Conservation (phyloP, 2,888 invertebrate genomes). For the Schizaphis graminum region DNA sequence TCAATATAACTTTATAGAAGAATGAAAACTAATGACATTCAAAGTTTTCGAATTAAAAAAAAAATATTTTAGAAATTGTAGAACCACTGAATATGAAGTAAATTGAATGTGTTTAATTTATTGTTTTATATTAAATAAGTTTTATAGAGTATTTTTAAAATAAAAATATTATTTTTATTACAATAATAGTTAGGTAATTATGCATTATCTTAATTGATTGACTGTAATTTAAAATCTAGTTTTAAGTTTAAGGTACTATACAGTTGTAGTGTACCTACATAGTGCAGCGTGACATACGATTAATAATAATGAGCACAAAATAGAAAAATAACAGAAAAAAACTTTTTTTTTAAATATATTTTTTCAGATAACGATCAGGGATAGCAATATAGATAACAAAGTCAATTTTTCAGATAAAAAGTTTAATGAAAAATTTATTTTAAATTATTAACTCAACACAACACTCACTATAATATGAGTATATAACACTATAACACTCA, state of each 20-base stretch:
- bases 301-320: not conserved
- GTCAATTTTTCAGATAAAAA: not conserved
- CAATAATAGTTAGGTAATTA: not conserved
- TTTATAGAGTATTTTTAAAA: not conserved
- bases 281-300: not conserved
- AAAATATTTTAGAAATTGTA: slow-evolving; percentile 71
- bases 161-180: not conserved
- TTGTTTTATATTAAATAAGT: not conserved
- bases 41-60: slow-evolving; percentile 75
- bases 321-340: not conserved
- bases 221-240: not conserved
- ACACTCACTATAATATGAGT: not conserved
- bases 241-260: not conserved
- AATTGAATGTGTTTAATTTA: slow-evolving; percentile 35
- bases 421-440: not conserved
- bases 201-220: not conserved
- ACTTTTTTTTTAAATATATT: not conserved
- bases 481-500: too few relatives aligned
- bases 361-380: not conserved
- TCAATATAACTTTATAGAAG: slow-evolving; percentile 82
- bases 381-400: not conserved
- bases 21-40: slow-evolving; percentile 83
- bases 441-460: not conserved
- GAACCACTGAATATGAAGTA: slow-evolving; percentile 70
- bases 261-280: not conserved